Evolutionary conservation across 2,113 vertebrate species (phyloP).

Genomic region (Jacana jacana): DNA sequence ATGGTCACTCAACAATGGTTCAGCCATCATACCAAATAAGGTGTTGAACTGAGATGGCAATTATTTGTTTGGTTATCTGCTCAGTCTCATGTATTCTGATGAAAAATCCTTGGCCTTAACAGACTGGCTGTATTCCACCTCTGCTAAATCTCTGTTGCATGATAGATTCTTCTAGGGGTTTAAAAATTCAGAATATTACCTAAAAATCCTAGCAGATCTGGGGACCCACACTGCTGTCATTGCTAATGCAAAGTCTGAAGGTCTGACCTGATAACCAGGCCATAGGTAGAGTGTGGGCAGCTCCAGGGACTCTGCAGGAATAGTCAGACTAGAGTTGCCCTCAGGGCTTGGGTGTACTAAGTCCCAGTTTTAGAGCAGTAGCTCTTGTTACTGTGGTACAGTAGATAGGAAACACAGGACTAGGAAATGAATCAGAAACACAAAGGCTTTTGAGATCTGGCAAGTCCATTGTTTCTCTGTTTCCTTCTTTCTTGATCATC

Average conservation of each 20-base stretch:
- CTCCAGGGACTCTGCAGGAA: neutral
- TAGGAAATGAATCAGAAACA: neutral
- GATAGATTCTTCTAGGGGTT: neutral
- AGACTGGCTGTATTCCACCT: neutral
- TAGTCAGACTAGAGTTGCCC: neutral
- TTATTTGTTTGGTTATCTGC: neutral
- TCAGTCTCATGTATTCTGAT: neutral
- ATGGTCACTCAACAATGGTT: neutral
- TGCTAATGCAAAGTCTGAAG: fast-evolving
- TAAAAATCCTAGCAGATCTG: neutral
- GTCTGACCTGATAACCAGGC: neutral
- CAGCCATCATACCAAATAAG: neutral
- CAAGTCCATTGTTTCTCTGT: fast-evolving
- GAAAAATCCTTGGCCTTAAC: neutral
- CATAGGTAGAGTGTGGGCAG: neutral
- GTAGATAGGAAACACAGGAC: neutral
- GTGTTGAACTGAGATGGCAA: neutral
- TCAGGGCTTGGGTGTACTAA: neutral
- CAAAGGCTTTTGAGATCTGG: neutral
- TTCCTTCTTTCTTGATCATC: neutral
- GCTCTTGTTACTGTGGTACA: neutral
- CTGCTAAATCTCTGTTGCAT: neutral
- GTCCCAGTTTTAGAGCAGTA: neutral
- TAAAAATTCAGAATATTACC: neutral
- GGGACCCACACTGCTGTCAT: neutral